Conservation (phyloP, 2,113 vertebrate genomes). For the Cololabis saira region DNA sequence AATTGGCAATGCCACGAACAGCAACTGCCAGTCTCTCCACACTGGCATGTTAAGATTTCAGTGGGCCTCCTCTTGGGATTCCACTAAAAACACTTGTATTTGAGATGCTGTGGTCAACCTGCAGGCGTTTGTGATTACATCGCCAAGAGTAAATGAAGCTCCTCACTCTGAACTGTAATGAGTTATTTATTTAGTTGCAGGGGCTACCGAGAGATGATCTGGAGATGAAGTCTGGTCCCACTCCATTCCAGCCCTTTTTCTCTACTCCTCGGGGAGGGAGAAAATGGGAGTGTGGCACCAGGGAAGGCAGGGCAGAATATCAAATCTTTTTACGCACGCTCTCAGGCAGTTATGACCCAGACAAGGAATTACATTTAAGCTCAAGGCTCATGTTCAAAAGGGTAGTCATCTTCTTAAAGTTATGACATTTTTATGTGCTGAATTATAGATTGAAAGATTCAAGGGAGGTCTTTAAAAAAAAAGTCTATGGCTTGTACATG, state of each 20-base stretch:
- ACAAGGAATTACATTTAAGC: conserved; percentile 36
- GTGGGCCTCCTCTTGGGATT: conserved; percentile 70
- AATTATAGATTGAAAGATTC: conserved; percentile 10
- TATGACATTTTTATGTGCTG: background rate
- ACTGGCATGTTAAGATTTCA: conserved; percentile 63
- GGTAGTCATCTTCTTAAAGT: background rate
- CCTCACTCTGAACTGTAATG: conserved; percentile 80
- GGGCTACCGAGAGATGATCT: conserved; percentile 79
- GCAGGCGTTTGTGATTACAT: conserved; percentile 82
- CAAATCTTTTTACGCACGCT: conserved; percentile 73
- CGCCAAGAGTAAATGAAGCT: conserved; percentile 80
- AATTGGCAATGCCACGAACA: conserved; percentile 25
- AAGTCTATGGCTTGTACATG: background rate
- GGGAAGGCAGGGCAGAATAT: conserved; percentile 71
- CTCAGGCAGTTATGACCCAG: conserved; percentile 43
- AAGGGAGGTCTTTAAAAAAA: background rate
- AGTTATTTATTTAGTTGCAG: conserved; percentile 86
- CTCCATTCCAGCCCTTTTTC: conserved; percentile 59
- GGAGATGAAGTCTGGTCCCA: conserved; percentile 78
- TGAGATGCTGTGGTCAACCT: conserved; percentile 70
- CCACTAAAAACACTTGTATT: conserved; percentile 67
- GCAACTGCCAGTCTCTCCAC: conserved; percentile 46
- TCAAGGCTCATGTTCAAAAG: conserved; percentile 25
- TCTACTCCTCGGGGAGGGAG: conserved; percentile 68
- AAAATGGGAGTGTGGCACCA: conserved; percentile 82